Percentiles rank a stretch among this genome's conserved stretches.
phyloP scores from a whole-genome alignment of 2,113 vertebrate genomes.

The Edolisoma coerulescens region DNA sequence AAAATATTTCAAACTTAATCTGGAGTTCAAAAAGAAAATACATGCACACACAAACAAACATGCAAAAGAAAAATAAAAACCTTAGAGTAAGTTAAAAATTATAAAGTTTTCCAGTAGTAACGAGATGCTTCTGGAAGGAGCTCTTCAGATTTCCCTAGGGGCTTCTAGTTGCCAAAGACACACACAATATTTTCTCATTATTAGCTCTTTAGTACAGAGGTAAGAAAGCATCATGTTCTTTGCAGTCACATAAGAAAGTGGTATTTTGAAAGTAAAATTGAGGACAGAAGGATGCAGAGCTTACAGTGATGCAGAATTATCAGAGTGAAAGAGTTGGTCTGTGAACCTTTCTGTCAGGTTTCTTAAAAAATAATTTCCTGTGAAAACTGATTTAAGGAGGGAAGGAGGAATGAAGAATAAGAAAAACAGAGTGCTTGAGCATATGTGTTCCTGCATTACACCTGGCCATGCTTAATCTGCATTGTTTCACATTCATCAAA shows the following conservation, averaged over 20 bases:
- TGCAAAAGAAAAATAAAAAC: background rate
- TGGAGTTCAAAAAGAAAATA: conserved; percentile 17
- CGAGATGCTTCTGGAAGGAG: conserved; percentile 57
- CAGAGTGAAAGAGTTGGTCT: conserved; percentile 4
- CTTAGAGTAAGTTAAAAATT: conserved; percentile 54
- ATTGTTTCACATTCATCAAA: conserved; percentile 3
- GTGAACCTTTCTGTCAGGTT: conserved; percentile 11
- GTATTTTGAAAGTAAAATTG: conserved; percentile 49
- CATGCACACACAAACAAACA: background rate
- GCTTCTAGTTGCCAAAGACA: conserved; percentile 64
- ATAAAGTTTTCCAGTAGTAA: conserved; percentile 59
- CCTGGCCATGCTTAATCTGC: background rate
- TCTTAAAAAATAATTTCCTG: background rate
- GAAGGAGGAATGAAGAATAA: background rate
- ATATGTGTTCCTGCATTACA: background rate
- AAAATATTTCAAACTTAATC: conserved; percentile 10
- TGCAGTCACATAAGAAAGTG: conserved; percentile 41
- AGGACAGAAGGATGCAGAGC: background rate
- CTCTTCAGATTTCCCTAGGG: conserved; percentile 66
- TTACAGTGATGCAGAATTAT: conserved; percentile 39
- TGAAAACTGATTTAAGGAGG: conserved; percentile 45
- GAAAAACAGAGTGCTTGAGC: background rate
- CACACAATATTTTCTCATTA: conserved; percentile 74
- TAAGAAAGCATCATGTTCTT: conserved; percentile 29
- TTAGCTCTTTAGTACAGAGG: conserved; percentile 59